These are phyloP conservation scores for Coenonympha glycerion DNA, from an alignment of 2,888 invertebrate species.

Conservation along the genomic window DNA sequence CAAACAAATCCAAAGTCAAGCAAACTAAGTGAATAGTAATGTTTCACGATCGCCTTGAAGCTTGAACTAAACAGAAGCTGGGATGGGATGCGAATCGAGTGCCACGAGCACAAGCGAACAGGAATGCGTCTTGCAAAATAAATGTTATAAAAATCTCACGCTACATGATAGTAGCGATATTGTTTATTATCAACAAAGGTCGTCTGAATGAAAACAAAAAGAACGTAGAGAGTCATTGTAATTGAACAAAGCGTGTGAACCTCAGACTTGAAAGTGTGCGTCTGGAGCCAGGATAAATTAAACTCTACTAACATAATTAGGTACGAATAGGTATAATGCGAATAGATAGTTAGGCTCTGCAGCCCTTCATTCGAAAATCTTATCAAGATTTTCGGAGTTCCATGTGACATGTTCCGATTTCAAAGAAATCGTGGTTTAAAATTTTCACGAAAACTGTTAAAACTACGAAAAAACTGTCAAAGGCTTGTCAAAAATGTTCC, in stretches of 20 bases:
- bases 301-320: too few species aligned
- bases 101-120: constrained; percentile 18
- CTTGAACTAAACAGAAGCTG: constrained; percentile 5
- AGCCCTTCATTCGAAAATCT: too few species aligned
- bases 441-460: too few species aligned
- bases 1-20: constrained; percentile 26
- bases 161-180: constrained; percentile 66
- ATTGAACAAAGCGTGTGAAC: constrained; percentile 71
- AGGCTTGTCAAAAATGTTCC: too few species aligned
- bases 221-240: constrained; percentile 71
- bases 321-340: background rate
- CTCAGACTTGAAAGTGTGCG: constrained; percentile 65
- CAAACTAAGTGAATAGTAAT: constrained; percentile 17
- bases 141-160: constrained; percentile 66
- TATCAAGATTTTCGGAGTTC: too few species aligned
- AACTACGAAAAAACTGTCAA: too few species aligned
- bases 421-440: too few species aligned
- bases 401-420: too few species aligned
- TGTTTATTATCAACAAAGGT: constrained; percentile 74
- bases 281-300: constrained; percentile 43
- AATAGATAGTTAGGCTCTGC: constrained; percentile 17
- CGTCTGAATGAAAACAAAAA: constrained; percentile 73
- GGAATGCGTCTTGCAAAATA: constrained; percentile 61
- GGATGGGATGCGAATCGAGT: background rate
- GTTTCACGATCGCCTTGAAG: constrained; percentile 3